Percentiles rank a stretch among this genome's conserved stretches.
phyloP scores from a whole-genome alignment of 2,888 invertebrate species.

The Aspidiotus destructor region DNA sequence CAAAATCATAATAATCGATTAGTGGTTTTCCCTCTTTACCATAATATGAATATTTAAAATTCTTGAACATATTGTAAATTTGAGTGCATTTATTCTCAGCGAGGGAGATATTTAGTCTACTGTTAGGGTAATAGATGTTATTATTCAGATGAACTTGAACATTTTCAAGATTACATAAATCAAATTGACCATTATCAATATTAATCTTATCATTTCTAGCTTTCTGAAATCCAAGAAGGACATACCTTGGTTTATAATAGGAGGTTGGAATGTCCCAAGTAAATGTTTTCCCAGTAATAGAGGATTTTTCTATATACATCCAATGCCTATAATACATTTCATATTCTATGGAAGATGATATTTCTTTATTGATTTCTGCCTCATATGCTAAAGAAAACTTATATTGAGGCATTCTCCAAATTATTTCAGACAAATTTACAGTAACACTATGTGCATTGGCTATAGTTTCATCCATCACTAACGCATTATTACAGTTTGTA shows the following conservation, averaged over 20 bases:
- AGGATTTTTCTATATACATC: neutral
- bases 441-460: slow-evolving; percentile 6
- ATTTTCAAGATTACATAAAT: slow-evolving; percentile 26
- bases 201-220: slow-evolving; percentile 18
- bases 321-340: slow-evolving; percentile 2
- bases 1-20: slow-evolving; percentile 19
- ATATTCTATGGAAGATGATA: slow-evolving; percentile 8
- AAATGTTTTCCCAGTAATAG: slow-evolving; percentile 1
- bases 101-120: slow-evolving; percentile 6
- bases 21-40: slow-evolving; percentile 21
- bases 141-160: slow-evolving; percentile 18
- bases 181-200: slow-evolving; percentile 20
- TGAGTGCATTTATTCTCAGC: slow-evolving; percentile 11
- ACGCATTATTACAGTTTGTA: slow-evolving; percentile 15
- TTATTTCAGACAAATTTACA: slow-evolving; percentile 17
- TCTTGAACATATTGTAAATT: slow-evolving; percentile 23
- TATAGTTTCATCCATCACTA: slow-evolving; percentile 1
- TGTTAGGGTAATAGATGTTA: slow-evolving; percentile 3
- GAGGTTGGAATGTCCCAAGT: neutral
- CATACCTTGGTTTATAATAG: neutral
- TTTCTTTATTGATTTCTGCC: neutral
- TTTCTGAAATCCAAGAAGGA: slow-evolving; percentile 1
- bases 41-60: slow-evolving; percentile 17
- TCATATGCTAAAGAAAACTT: slow-evolving; percentile 1
- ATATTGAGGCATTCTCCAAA: slow-evolving; percentile 4